phyloP scores from a whole-genome alignment of 2,113 vertebrate species.

The Labeo rohita region DNA sequence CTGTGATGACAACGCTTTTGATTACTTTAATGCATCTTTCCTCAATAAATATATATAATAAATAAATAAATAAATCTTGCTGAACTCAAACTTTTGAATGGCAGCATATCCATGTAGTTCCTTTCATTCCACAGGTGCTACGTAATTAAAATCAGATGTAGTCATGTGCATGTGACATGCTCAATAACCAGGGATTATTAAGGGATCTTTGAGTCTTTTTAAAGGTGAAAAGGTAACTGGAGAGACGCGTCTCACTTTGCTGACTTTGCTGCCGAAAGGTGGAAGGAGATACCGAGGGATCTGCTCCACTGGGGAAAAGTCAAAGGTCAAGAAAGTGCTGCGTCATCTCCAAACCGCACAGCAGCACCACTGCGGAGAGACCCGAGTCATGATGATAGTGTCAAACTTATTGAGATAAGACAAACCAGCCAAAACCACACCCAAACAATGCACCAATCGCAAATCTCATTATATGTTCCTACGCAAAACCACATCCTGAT shows the following conservation, averaged over 20 bases:
- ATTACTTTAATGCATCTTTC: background rate
- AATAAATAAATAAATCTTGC: background rate
- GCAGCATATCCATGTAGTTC: background rate
- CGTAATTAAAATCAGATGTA: background rate
- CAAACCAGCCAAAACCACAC: slow-evolving; percentile 3
- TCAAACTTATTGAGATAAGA: background rate
- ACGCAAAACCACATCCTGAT: background rate
- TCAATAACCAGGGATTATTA: slow-evolving; percentile 19
- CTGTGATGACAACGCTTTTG: background rate
- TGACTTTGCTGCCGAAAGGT: background rate
- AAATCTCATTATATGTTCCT: background rate
- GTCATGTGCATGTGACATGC: background rate
- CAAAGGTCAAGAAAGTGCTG: slow-evolving; percentile 66
- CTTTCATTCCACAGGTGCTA: background rate
- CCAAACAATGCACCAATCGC: slow-evolving; percentile 27
- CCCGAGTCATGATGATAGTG: slow-evolving; percentile 36
- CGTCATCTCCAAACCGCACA: slow-evolving; percentile 68
- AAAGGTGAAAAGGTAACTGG: slow-evolving; percentile 59
- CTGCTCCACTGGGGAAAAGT: slow-evolving; percentile 55
- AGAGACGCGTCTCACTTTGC: slow-evolving; percentile 32
- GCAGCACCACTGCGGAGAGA: slow-evolving; percentile 41
- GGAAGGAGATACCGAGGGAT: slow-evolving; percentile 35
- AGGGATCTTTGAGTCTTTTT: slow-evolving; percentile 33
- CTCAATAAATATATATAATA: background rate
- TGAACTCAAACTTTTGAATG: background rate